Percentiles rank a stretch among this genome's conserved stretches.
These are phyloP conservation scores for Clamator glandarius DNA, from an alignment of 2,797 vertebrate genomes.

Conservation along the genomic window DNA sequence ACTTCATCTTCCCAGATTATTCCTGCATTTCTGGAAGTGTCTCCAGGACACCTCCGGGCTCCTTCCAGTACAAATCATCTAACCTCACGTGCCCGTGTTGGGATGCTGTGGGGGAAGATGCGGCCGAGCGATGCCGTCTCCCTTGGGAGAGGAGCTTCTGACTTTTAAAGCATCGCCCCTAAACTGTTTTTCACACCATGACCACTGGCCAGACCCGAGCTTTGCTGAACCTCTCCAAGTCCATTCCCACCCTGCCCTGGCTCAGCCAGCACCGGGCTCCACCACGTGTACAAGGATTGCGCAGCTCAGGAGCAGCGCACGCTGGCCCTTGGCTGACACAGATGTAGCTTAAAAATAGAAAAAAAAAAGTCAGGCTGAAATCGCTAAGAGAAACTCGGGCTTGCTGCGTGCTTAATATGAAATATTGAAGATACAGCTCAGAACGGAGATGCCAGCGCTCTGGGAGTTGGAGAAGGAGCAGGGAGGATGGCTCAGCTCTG, in stretches of 20 bases:
- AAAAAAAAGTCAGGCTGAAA: not conserved
- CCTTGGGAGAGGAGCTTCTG: not conserved
- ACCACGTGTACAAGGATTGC: fast-evolving
- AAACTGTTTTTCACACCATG: slow-evolving; percentile 12
- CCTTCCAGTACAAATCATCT: not conserved
- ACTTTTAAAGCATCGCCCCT: slow-evolving; percentile 48
- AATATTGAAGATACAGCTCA: not conserved
- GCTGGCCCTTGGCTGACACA: not conserved
- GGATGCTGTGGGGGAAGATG: not conserved
- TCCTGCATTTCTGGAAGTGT: not conserved
- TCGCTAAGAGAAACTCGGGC: not conserved
- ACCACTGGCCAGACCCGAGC: not conserved
- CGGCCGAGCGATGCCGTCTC: fast-evolving
- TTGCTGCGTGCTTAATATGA: too few relatives aligned
- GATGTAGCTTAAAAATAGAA: not conserved
- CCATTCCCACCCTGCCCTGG: not conserved
- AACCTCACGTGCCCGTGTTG: fast-evolving
- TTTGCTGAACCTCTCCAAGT: not conserved
- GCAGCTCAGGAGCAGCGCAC: not conserved
- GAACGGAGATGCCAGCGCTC: not conserved
- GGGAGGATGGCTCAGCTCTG: not conserved
- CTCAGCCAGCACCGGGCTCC: not conserved
- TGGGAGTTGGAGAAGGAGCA: not conserved
- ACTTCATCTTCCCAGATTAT: not conserved
- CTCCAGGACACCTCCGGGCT: not conserved